These are phyloP conservation scores for Hydrozoanthus tunicans DNA, from an alignment of 64 coral and sea anemone genomes.

Conservation along the genomic window DNA sequence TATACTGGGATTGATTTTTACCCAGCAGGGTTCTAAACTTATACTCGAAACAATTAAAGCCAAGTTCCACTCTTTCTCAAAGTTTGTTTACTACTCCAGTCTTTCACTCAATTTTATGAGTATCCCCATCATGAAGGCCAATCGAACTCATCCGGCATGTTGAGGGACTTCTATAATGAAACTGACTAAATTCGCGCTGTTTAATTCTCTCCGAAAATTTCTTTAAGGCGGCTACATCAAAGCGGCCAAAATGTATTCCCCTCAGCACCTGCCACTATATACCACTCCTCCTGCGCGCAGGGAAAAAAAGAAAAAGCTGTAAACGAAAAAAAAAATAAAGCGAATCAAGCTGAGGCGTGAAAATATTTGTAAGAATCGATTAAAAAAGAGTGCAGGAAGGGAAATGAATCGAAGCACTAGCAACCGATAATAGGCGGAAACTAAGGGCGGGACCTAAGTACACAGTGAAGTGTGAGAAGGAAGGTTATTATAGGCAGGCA, in stretches of 20 bases:
- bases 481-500: conserved; percentile 42
- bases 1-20: background rate
- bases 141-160: conserved; percentile 50
- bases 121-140: conserved; percentile 1
- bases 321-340: conserved; percentile 30
- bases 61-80: conserved; percentile 28
- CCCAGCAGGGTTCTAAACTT: background rate
- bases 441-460: conserved; percentile 28
- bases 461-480: conserved; percentile 44
- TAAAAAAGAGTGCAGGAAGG: conserved; percentile 50
- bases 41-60: background rate
- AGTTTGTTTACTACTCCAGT: conserved; percentile 25
- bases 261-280: conserved; percentile 30
- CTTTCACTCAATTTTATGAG: conserved; percentile 56
- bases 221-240: conserved; percentile 49
- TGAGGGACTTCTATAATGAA: conserved; percentile 42
- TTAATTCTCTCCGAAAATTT: conserved; percentile 52
- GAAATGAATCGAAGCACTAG: conserved; percentile 20
- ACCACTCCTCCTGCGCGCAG: background rate
- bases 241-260: background rate
- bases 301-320: conserved; percentile 24
- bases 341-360: conserved; percentile 44
- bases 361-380: conserved; percentile 62
- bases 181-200: conserved; percentile 1
- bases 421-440: conserved; percentile 64